A percentile compares a stretch with the other conserved stretches of the same genome.
Conservation (phyloP, 2,113 vertebrate species). For the Odocoileus hemionus region DNA sequence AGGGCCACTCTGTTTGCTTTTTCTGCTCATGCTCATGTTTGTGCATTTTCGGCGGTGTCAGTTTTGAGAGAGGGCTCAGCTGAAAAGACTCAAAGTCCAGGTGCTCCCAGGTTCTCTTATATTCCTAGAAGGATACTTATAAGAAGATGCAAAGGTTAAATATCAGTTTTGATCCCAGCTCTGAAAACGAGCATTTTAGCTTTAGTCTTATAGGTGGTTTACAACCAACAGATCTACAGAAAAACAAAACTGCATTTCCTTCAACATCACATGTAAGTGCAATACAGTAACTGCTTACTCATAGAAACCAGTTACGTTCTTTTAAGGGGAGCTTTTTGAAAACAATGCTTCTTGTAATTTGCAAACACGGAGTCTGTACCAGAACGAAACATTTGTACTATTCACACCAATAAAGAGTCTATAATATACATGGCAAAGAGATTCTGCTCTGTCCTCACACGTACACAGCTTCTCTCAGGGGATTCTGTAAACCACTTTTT, state of each 20-base stretch:
- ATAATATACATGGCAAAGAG: conserved; percentile 86
- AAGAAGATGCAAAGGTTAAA: conserved; percentile 84
- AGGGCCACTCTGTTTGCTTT: conserved; percentile 66
- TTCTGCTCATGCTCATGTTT: conserved; percentile 5
- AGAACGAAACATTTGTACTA: conserved; percentile 84
- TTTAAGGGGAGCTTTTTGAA: conserved; percentile 85
- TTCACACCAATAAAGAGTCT: conserved; percentile 83
- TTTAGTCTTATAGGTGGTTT: conserved; percentile 80
- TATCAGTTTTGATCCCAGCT: conserved; percentile 84
- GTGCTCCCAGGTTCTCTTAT: conserved; percentile 70
- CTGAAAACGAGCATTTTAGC: conserved; percentile 77
- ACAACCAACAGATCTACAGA: conserved; percentile 82
- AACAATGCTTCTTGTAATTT: conserved; percentile 80
- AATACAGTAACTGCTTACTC: conserved; percentile 83
- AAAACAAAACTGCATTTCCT: conserved; percentile 84
- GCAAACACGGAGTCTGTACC: conserved; percentile 84
- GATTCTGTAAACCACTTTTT: conserved; percentile 79
- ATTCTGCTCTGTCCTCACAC: conserved; percentile 76
- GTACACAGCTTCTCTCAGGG: conserved; percentile 77
- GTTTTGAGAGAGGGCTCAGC: conserved; percentile 76
- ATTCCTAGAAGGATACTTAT: conserved; percentile 74
- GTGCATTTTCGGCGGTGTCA: conserved; percentile 68
- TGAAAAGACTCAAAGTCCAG: conserved; percentile 75
- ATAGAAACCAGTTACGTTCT: conserved; percentile 82
- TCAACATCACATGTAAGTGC: conserved; percentile 85